Evolutionary conservation across 2,797 vertebrate genomes (phyloP).

Genomic region (Peromyscus nudipes): DNA sequence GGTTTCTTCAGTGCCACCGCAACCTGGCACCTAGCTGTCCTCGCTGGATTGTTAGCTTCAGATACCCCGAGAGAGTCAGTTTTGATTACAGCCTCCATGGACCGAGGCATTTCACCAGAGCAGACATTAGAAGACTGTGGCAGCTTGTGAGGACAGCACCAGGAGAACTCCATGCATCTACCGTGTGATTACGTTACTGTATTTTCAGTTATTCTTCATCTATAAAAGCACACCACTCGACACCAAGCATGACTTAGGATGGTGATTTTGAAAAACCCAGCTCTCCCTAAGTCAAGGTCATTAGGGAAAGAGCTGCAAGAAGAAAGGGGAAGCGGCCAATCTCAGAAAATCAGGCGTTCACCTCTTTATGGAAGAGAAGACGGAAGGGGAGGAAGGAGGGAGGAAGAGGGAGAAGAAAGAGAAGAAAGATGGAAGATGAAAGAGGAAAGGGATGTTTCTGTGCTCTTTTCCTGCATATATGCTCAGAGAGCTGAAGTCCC

Average conservation of each 20-base stretch:
- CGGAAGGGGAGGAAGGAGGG: not conserved
- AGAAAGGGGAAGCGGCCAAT: not conserved
- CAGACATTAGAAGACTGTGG: not conserved
- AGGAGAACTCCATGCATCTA: not conserved
- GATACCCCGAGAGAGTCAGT: not conserved
- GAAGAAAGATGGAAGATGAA: not conserved
- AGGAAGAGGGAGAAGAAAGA: not conserved
- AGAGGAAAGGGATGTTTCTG: not conserved
- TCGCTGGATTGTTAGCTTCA: not conserved
- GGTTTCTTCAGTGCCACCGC: not conserved
- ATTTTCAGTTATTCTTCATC: not conserved
- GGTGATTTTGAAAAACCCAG: not conserved
- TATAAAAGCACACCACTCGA: too few relatives aligned
- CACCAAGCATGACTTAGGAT: not conserved
- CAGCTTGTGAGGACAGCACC: not conserved
- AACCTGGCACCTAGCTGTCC: not conserved
- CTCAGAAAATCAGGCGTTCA: not conserved
- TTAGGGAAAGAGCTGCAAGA: not conserved
- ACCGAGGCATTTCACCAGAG: not conserved
- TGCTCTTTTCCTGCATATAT: not conserved
- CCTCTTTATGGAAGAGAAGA: not conserved
- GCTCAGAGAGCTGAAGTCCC: not conserved
- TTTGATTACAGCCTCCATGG: not conserved
- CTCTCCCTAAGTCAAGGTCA: not conserved
- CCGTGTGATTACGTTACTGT: fast-evolving